These are phyloP conservation scores for Gallinago solitaria DNA, from an alignment of 2,797 vertebrate genomes.

Conservation along the genomic window DNA sequence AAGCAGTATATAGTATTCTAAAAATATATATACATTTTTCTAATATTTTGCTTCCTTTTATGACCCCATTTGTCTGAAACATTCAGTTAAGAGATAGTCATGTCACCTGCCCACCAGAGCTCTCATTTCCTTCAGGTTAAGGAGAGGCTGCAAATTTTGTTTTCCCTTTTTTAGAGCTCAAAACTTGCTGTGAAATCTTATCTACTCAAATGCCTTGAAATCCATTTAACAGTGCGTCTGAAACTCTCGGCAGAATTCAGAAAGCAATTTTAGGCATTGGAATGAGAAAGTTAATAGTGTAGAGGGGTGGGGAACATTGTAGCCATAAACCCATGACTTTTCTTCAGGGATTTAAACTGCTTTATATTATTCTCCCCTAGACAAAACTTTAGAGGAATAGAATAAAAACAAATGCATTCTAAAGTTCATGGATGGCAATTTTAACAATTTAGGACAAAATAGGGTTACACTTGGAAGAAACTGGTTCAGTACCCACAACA, in stretches of 20 bases:
- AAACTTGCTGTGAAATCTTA: background rate
- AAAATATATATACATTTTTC: accelerated
- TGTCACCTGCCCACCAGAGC: background rate
- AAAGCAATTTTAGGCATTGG: slow-evolving; percentile 62
- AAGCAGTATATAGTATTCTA: background rate
- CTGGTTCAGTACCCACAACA: background rate
- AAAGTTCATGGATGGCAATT: background rate
- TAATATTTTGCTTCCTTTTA: background rate
- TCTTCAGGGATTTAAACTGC: background rate
- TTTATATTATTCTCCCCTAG: background rate
- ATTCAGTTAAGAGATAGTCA: background rate
- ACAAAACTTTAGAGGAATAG: background rate
- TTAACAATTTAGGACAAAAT: background rate
- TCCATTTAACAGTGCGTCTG: slow-evolving; percentile 51
- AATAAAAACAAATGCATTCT: background rate
- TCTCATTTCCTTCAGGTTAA: background rate
- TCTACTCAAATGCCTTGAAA: slow-evolving; percentile 39
- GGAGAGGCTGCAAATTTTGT: background rate
- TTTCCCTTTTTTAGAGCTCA: background rate
- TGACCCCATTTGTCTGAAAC: background rate
- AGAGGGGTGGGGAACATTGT: background rate
- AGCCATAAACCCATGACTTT: background rate
- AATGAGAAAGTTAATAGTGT: slow-evolving; percentile 53
- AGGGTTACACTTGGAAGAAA: background rate
- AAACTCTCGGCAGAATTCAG: slow-evolving; percentile 32